These are phyloP conservation scores for Phrynosoma blainvillii DNA, from an alignment of 2,113 vertebrate species.

Conservation along the genomic window DNA sequence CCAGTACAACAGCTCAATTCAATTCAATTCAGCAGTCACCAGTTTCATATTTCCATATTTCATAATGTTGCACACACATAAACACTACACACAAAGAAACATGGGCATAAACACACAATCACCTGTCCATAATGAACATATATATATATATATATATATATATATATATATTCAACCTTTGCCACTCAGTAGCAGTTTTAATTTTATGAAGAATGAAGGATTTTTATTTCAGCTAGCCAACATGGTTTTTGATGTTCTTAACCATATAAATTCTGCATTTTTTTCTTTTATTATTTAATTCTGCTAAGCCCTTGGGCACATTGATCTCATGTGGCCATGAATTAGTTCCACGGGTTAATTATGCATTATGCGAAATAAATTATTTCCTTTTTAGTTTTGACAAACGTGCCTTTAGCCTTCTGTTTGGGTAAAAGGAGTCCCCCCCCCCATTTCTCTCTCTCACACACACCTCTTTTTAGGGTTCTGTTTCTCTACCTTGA, in stretches of 20 bases:
- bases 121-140: background rate
- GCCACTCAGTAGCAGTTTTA: background rate
- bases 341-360: slow-evolving; percentile 33
- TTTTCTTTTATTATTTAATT: slow-evolving; percentile 30
- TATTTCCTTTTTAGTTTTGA: background rate
- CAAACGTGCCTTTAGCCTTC: background rate
- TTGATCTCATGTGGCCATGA: slow-evolving; percentile 5
- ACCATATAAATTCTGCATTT: slow-evolving; percentile 26
- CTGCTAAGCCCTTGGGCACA: background rate
- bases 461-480: background rate
- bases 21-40: background rate
- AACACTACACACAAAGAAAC: background rate
- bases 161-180: slow-evolving; percentile 2
- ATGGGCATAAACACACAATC: background rate
- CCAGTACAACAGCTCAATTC: background rate
- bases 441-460: too few species aligned
- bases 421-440: background rate
- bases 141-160: too few species aligned
- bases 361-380: background rate
- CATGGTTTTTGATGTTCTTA: slow-evolving; percentile 18
- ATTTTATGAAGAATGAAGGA: background rate
- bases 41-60: background rate
- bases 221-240: slow-evolving; percentile 29
- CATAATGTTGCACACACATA: background rate
- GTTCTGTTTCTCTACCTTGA: background rate